Evolutionary conservation across 2,113 vertebrate species (phyloP), one percentile per base, ranked within the genome.

Genomic region (Sialia sialis): DNA sequence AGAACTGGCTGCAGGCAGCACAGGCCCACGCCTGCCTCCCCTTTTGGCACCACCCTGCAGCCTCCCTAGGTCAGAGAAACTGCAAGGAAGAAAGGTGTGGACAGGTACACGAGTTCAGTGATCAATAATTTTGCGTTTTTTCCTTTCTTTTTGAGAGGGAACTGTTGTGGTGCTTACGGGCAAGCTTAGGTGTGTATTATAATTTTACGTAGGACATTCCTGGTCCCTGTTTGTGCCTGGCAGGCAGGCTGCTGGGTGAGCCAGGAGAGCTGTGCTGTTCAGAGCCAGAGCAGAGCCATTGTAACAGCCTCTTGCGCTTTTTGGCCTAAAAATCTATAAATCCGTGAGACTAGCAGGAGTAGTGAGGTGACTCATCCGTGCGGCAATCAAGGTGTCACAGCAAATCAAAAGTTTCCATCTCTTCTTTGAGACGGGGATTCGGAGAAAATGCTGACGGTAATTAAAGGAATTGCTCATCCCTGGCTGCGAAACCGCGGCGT

Each of bases 401-500:
- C 85, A 94, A 95, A 96, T 93, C 90, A 90, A 63, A 95, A 94
- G 92, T 92, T 94, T 85, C 84, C 68, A 63, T 84, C 84, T 43
- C 79, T 91, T 58, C 84, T 93, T 77, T 95, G 78, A 95, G 87
- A 93, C 0, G 1, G 43, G n/a, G 64, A 88, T 83, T 91, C 27
- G 30, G 68, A 93, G 87, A 87, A 95, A 76, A 88, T n/a, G 64
- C 83, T 91, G 82, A 86, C 3, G 3, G 75, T 70, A 94, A 95
- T 95, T 95, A 91, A 85, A 91, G 95, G 84, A 87, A 93, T 93
- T 94, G 90, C 91, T 93, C 95, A 80, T 80, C 86, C 38, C 54
- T 62, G 88, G 75, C 92, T 85, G 72, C 6, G 51, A 73, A 87
- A 83, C 79, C 41, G 52, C 2, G 0, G 41, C 56, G 75, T 66